These are phyloP conservation scores for Rhabdophis nuchalis DNA, from an alignment of 2,797 vertebrate genomes.

Conservation along the genomic window DNA sequence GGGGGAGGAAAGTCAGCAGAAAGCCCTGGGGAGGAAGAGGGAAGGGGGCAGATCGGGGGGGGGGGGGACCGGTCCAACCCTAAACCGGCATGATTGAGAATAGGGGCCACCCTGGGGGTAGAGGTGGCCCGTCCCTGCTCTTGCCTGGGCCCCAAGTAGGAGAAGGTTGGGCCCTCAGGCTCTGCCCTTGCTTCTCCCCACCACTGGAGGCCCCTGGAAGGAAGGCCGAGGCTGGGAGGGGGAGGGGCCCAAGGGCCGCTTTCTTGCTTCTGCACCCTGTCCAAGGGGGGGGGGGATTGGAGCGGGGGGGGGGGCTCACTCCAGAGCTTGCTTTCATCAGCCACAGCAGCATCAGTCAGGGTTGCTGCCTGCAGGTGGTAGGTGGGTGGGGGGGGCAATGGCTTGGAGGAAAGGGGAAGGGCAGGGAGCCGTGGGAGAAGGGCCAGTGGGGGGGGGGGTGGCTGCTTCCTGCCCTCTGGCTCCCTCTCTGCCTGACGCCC, in stretches of 20 bases:
- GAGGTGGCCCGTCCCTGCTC: background rate
- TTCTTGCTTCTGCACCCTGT: background rate
- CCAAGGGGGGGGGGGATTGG: background rate
- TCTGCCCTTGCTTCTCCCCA: background rate
- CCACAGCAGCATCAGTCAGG: background rate
- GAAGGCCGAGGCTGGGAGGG: background rate
- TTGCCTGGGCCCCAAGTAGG: background rate
- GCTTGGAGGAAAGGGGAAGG: background rate
- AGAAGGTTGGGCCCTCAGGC: background rate
- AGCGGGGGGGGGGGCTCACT: background rate
- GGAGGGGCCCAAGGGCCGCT: background rate
- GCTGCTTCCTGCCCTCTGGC: background rate
- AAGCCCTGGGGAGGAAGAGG: background rate
- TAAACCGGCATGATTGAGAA: background rate
- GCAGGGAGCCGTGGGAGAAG: no score
- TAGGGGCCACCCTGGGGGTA: background rate
- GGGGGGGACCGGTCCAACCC: background rate
- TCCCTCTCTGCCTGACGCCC: background rate
- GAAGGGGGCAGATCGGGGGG: background rate
- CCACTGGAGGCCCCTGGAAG: background rate
- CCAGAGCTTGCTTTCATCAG: background rate
- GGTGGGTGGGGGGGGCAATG: background rate
- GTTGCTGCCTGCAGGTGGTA: background rate
- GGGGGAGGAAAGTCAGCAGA: slow-evolving; percentile 22
- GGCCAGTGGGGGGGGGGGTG: no score